Conservation (phyloP, 53 echinoderm and acorn worm species). For the Pentamera pediparva region DNA sequence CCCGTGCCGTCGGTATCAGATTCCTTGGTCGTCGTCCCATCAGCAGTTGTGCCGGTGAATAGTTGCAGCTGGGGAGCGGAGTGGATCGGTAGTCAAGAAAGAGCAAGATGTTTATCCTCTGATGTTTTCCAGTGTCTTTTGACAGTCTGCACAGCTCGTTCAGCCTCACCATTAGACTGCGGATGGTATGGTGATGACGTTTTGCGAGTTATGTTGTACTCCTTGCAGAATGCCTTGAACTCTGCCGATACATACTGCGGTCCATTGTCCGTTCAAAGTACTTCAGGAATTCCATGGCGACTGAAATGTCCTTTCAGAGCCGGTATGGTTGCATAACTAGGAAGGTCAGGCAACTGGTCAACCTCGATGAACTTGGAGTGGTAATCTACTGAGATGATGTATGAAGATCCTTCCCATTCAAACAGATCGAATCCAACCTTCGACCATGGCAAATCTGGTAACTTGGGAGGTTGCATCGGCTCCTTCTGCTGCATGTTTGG, state of each 20-base stretch:
- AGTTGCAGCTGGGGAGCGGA: slow-evolving; percentile 31
- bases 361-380: slow-evolving; percentile 61
- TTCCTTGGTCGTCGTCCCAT: slow-evolving; percentile 58
- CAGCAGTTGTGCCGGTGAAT: slow-evolving; percentile 60
- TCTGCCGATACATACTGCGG: slow-evolving; percentile 44
- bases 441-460: slow-evolving; percentile 44
- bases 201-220: not conserved
- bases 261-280: slow-evolving; percentile 51
- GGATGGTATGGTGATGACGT: slow-evolving; percentile 21
- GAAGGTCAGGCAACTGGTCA: slow-evolving; percentile 12
- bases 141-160: slow-evolving; percentile 25
- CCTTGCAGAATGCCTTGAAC: slow-evolving; percentile 22
- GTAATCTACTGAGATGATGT: slow-evolving; percentile 30
- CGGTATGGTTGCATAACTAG: slow-evolving; percentile 24
- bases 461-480: slow-evolving; percentile 23
- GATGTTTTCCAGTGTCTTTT: slow-evolving; percentile 47
- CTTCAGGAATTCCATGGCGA: slow-evolving; percentile 54
- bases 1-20: slow-evolving; percentile 37
- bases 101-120: too few relatives aligned
- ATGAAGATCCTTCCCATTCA: slow-evolving; percentile 16
- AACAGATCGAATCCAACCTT: slow-evolving; percentile 50
- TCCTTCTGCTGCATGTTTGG: slow-evolving; percentile 39
- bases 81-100: slow-evolving; percentile 46
- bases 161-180: slow-evolving; percentile 31
- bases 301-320: slow-evolving; percentile 49